phyloP scores from a whole-genome alignment of 2,113 vertebrate species.

The Cololabis saira region DNA sequence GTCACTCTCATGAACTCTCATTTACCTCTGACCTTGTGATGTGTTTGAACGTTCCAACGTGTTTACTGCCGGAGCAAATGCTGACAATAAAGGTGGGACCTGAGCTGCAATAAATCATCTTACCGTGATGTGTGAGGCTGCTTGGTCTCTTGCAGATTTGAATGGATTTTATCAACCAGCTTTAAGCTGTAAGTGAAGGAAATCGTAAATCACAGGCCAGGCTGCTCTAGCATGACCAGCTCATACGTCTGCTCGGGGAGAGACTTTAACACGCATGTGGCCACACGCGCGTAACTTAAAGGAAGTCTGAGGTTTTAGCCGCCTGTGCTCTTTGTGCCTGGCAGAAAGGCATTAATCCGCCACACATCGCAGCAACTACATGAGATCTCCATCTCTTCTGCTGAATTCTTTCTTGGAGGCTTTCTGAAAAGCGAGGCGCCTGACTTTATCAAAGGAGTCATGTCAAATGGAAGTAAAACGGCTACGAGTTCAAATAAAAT shows the following conservation, averaged over 20 bases:
- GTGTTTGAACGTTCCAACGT: slow-evolving; percentile 16
- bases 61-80: slow-evolving; percentile 34
- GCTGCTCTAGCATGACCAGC: slow-evolving; percentile 23
- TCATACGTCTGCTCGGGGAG: not conserved
- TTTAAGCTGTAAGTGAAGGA: slow-evolving; percentile 3
- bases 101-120: slow-evolving; percentile 40
- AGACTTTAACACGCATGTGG: slow-evolving; percentile 7
- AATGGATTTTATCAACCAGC: slow-evolving; percentile 7
- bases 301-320: slow-evolving; percentile 13
- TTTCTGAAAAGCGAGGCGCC: slow-evolving; percentile 27
- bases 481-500: slow-evolving; percentile 56
- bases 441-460: slow-evolving; percentile 55
- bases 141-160: not conserved
- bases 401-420: slow-evolving; percentile 57
- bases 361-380: slow-evolving; percentile 42
- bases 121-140: slow-evolving; percentile 26
- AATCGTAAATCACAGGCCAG: slow-evolving; percentile 24
- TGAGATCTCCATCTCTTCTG: slow-evolving; percentile 24
- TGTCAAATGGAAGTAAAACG: slow-evolving; percentile 58
- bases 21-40: not conserved
- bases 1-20: slow-evolving; percentile 1
- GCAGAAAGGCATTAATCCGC: slow-evolving; percentile 59
- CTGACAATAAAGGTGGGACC: slow-evolving; percentile 34
- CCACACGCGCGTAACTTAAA: slow-evolving; percentile 1
- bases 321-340: slow-evolving; percentile 28